phyloP scores from a whole-genome alignment of 2,888 invertebrate species.

The Stegophylla sp. region DNA sequence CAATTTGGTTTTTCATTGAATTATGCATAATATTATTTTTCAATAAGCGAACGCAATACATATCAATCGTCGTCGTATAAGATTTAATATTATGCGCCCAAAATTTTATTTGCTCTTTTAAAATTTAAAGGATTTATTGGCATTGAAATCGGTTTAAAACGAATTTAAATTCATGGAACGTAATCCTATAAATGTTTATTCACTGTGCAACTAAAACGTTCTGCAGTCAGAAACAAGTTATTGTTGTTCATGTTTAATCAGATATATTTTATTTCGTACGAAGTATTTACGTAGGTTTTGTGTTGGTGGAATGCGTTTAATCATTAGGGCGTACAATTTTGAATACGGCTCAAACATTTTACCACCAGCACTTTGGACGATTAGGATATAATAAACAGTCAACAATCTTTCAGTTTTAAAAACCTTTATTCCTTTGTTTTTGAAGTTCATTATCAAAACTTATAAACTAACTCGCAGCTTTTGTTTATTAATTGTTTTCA shows the following conservation, averaged over 20 bases:
- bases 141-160: no score
- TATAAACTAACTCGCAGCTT: slow-evolving; percentile 2
- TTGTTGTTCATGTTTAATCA: background rate
- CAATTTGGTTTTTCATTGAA: no score
- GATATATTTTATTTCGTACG: background rate
- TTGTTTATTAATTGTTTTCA: slow-evolving; percentile 11
- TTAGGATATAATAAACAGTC: slow-evolving; percentile 10
- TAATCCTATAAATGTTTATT: no score
- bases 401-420: background rate
- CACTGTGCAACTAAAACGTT: no score
- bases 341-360: background rate
- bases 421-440: slow-evolving; percentile 16
- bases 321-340: background rate
- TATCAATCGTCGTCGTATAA: no score
- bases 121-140: no score
- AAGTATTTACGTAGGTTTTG: slow-evolving; percentile 7
- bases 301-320: background rate
- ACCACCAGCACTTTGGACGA: slow-evolving; percentile 7
- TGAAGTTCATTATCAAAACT: background rate
- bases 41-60: no score
- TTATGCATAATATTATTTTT: no score
- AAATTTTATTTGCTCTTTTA: no score
- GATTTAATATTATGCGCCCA: no score
- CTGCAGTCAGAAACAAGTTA: no score
- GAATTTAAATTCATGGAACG: no score